Evolutionary conservation across 2,797 vertebrate genomes (phyloP).

Genomic region (Girardinus metallicus): DNA sequence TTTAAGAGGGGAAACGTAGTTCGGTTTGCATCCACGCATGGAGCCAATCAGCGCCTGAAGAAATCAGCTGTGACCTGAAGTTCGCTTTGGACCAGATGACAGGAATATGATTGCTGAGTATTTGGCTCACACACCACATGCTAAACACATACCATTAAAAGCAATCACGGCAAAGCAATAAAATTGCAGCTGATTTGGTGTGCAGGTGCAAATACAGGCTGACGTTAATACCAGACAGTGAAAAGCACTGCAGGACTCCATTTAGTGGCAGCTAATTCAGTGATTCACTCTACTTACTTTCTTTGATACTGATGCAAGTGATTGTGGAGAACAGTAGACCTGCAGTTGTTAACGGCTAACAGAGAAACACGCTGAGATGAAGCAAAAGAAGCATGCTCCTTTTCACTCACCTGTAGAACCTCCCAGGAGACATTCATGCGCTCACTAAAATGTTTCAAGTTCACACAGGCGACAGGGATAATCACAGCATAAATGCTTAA

Average conservation of each 20-base stretch:
- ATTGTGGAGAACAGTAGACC: slow-evolving; percentile 42
- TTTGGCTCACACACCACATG: background rate
- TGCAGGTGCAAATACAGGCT: background rate
- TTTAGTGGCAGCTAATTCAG: slow-evolving; percentile 32
- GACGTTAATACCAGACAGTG: slow-evolving; percentile 19
- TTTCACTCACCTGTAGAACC: slow-evolving; percentile 25
- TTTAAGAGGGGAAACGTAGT: background rate
- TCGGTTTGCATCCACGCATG: background rate
- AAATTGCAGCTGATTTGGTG: background rate
- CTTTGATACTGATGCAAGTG: slow-evolving; percentile 24
- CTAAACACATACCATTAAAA: background rate
- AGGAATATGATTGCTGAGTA: background rate
- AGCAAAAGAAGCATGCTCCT: slow-evolving; percentile 38
- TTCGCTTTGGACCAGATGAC: background rate
- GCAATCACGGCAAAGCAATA: background rate
- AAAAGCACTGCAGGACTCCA: slow-evolving; percentile 25
- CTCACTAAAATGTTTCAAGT: slow-evolving; percentile 50
- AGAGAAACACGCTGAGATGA: slow-evolving; percentile 50
- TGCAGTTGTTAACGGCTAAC: slow-evolving; percentile 44
- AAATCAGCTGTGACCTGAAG: background rate
- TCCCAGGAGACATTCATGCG: slow-evolving; percentile 57
- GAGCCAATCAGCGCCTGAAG: background rate
- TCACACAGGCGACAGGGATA: slow-evolving; percentile 25
- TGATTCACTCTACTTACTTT: slow-evolving; percentile 17
- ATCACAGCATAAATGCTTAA: slow-evolving; percentile 13